phyloP scores from a whole-genome alignment of 2,888 invertebrate species.

The Dione vanillae region DNA sequence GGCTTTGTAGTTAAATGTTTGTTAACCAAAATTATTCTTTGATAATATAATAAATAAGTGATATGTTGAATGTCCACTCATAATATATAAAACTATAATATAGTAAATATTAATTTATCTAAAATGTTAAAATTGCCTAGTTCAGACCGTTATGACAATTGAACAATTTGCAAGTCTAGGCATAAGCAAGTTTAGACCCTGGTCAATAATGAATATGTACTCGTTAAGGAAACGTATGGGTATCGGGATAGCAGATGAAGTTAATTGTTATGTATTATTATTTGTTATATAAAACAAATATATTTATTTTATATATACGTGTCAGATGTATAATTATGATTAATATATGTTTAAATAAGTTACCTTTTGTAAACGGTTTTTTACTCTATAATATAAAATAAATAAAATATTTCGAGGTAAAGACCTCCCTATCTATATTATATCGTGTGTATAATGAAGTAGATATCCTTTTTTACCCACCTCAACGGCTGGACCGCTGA shows the following conservation, averaged over 20 bases:
- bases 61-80: too few species aligned
- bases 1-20: too few species aligned
- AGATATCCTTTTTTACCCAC: not conserved
- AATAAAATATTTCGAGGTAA: not conserved
- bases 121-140: too few species aligned
- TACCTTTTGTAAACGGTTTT: not conserved
- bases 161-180: not conserved
- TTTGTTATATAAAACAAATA: not conserved
- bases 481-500: not conserved
- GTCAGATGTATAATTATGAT: too few species aligned
- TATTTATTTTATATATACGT: too few species aligned
- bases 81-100: too few species aligned
- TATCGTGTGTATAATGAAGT: not conserved
- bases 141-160: not conserved
- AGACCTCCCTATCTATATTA: too few species aligned
- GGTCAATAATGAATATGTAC: slow-evolving; percentile 20
- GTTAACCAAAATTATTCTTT: too few species aligned
- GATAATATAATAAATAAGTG: too few species aligned
- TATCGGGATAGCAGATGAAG: slow-evolving; percentile 19
- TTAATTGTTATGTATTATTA: slow-evolving; percentile 7
- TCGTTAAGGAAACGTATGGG: slow-evolving; percentile 23
- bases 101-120: too few species aligned
- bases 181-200: slow-evolving; percentile 4
- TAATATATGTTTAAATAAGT: not conserved
- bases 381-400: too few species aligned